phyloP scores from a whole-genome alignment of 2,888 invertebrate genomes.

The Ophion ventricosus region DNA sequence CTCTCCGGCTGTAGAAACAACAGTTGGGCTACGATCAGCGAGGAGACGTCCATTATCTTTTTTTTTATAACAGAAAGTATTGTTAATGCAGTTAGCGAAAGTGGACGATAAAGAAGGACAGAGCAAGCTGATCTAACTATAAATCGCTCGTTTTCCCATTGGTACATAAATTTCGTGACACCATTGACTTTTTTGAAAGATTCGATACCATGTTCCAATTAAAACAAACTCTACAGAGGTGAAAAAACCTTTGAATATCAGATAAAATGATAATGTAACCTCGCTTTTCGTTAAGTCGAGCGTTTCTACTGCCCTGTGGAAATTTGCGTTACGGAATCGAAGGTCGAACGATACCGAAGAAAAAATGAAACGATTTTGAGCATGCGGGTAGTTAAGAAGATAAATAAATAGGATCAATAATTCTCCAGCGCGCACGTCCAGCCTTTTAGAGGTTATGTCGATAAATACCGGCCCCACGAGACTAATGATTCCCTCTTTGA shows the following conservation, averaged over 20 bases:
- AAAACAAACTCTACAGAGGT: too few relatives aligned
- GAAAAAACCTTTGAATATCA: neutral
- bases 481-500: constrained; percentile 98
- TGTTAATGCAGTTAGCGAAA: neutral
- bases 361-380: neutral
- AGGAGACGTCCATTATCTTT: constrained; percentile 94
- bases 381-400: constrained; percentile 6
- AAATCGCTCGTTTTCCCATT: neutral
- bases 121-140: neutral
- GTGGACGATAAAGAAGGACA: neutral
- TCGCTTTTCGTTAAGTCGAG: neutral
- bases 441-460: constrained; percentile 45
- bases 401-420: neutral
- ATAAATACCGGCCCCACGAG: constrained; percentile 96
- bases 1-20: constrained; percentile 97
- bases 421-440: constrained; percentile 6
- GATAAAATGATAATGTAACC: neutral
- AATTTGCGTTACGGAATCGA: neutral
- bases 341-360: neutral
- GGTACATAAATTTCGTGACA: too few relatives aligned
- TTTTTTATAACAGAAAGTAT: constrained; percentile 15
- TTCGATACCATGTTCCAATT: too few relatives aligned
- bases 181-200: too few relatives aligned
- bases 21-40: constrained; percentile 97
- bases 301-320: too few relatives aligned